These are phyloP conservation scores for Saimiri boliviensis DNA, from an alignment of 2,113 vertebrate genomes.

Conservation along the genomic window DNA sequence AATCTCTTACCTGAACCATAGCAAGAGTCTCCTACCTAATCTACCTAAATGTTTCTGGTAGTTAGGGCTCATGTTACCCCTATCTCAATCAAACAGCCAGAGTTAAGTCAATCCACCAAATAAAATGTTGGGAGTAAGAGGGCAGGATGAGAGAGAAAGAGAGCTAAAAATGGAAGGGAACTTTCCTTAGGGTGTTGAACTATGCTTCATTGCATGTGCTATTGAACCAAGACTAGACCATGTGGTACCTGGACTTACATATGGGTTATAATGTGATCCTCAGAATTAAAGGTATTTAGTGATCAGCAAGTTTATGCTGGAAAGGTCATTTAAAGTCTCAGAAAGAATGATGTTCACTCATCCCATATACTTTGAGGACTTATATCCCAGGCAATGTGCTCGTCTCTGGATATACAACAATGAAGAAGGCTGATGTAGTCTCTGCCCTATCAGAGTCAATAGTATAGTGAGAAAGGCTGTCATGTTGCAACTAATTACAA, in stretches of 20 bases:
- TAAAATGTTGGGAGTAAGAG: neutral
- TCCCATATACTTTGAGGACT: neutral
- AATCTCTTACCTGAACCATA: neutral
- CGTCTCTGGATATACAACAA: neutral
- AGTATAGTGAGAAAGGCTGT: neutral
- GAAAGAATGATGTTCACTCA: conserved; percentile 38
- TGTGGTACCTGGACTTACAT: neutral
- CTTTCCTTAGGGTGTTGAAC: neutral
- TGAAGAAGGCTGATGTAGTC: neutral
- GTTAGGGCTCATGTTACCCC: neutral
- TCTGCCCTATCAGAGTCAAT: neutral
- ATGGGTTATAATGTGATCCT: neutral
- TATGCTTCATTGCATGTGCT: neutral
- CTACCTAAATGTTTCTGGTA: neutral
- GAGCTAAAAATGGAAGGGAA: neutral
- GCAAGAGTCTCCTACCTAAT: neutral
- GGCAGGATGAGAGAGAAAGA: neutral
- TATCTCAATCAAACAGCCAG: neutral
- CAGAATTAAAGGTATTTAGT: conserved; percentile 4
- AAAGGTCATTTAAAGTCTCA: conserved; percentile 42
- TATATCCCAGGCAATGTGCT: neutral
- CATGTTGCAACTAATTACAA: conserved; percentile 57
- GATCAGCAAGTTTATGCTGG: conserved; percentile 8
- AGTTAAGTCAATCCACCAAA: neutral
- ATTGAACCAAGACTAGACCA: neutral